Evolutionary conservation across 2,888 invertebrate genomes (phyloP).

Genomic region (Leptogaster cylindrica): DNA sequence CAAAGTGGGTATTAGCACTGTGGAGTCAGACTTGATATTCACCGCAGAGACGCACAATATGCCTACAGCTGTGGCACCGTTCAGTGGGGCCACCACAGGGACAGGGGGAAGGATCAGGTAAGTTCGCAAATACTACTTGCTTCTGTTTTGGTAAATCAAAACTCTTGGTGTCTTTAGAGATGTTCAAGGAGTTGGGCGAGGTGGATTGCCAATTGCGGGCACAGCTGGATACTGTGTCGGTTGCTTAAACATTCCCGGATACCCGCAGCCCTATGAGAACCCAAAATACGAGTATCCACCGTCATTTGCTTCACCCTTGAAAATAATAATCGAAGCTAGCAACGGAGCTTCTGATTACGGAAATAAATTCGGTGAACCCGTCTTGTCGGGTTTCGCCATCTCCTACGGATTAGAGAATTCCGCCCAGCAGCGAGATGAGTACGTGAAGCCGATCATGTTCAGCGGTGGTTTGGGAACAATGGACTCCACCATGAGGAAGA

Average conservation of each 20-base stretch:
- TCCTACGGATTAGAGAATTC: conserved; percentile 82
- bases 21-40: conserved; percentile 88
- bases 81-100: conserved; percentile 97
- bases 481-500: conserved; percentile 80
- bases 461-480: conserved; percentile 94
- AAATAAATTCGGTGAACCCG: conserved; percentile 98
- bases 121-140: no score
- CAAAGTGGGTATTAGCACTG: conserved; percentile 66
- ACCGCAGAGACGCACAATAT: conserved; percentile 99
- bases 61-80: conserved; percentile 96
- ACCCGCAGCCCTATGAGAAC: conserved; percentile 83
- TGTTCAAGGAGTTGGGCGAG: conserved; percentile 93
- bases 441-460: conserved; percentile 99
- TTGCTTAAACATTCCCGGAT: conserved; percentile 87
- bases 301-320: conserved; percentile 88
- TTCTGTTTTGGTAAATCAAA: no score
- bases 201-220: conserved; percentile 92
- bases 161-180: conserved; percentile 67
- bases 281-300: conserved; percentile 75
- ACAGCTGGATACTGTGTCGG: conserved; percentile 98
- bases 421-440: conserved; percentile 79
- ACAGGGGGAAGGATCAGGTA: conserved; percentile 86
- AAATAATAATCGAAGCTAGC: conserved; percentile 93
- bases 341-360: conserved; percentile 99
- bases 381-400: conserved; percentile 88